Evolutionary conservation across 2,113 vertebrate species (phyloP).

Genomic region (Bettongia penicillata): DNA sequence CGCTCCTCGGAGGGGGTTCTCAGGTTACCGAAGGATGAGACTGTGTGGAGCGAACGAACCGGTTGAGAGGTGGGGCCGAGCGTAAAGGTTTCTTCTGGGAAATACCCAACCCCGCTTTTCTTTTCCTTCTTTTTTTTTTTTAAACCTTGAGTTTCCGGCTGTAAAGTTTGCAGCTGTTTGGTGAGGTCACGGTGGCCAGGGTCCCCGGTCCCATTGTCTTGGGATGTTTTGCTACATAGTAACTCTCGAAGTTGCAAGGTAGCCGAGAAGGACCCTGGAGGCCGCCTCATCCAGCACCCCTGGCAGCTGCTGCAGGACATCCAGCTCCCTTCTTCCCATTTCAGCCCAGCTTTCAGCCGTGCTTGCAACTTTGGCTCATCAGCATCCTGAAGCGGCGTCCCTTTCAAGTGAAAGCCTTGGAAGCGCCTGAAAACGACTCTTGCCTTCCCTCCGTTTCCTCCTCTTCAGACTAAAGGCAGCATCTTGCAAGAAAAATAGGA

Average conservation of each 20-base stretch:
- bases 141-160: not conserved
- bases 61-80: not conserved
- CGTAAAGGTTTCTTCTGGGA: constrained; percentile 3
- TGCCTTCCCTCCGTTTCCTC: not conserved
- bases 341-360: not conserved
- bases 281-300: not conserved
- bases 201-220: not conserved
- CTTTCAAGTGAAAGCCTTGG: not conserved
- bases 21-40: constrained; percentile 64
- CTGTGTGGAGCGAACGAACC: not conserved
- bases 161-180: not conserved
- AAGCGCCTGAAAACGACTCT: not conserved
- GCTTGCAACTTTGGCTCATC: not conserved
- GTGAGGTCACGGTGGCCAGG: not conserved
- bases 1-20: not conserved
- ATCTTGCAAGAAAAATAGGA: not conserved
- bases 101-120: constrained; percentile 47
- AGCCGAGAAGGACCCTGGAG: not conserved
- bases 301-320: not conserved
- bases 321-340: not conserved
- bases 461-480: not conserved
- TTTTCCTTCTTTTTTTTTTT: not conserved
- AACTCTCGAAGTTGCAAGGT: not conserved
- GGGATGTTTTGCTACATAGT: not conserved
- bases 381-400: not conserved